phyloP scores from a whole-genome alignment of 2,888 invertebrate species.

The Meghimatium bilineatum region DNA sequence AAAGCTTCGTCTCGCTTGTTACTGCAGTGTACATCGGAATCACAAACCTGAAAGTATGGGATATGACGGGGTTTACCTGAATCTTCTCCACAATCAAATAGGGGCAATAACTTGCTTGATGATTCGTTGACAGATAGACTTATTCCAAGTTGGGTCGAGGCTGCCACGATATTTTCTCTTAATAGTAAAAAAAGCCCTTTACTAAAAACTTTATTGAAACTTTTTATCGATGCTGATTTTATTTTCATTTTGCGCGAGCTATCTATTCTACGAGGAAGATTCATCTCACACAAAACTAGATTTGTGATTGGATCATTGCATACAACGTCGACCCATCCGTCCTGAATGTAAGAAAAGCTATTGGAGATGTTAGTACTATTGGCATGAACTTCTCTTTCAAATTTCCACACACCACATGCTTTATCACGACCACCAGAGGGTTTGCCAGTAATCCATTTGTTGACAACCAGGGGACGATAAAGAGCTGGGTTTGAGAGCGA shows the following conservation, averaged over 20 bases:
- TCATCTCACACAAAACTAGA: neutral
- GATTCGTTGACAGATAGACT: neutral
- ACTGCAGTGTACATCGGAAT: neutral
- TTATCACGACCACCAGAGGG: neutral
- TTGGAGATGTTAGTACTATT: neutral
- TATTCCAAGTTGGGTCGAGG: neutral
- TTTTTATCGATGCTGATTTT: neutral
- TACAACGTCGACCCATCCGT: neutral
- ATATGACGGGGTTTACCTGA: neutral
- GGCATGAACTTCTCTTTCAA: neutral
- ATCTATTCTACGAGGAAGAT: neutral
- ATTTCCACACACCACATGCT: neutral
- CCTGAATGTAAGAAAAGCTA: neutral
- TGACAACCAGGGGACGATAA: neutral
- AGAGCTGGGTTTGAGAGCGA: too few relatives aligned
- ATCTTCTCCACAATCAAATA: neutral
- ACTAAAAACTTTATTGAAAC: neutral
- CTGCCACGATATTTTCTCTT: neutral
- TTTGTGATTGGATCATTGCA: neutral
- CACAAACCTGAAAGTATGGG: slow-evolving; percentile 12
- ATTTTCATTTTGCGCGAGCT: neutral
- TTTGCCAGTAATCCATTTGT: neutral
- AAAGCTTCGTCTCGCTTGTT: neutral
- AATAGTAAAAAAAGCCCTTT: neutral
- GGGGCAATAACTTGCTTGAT: neutral